Evolutionary conservation across 2,888 invertebrate species (phyloP).

Genomic region (Drosophila pseudotakahashii): DNA sequence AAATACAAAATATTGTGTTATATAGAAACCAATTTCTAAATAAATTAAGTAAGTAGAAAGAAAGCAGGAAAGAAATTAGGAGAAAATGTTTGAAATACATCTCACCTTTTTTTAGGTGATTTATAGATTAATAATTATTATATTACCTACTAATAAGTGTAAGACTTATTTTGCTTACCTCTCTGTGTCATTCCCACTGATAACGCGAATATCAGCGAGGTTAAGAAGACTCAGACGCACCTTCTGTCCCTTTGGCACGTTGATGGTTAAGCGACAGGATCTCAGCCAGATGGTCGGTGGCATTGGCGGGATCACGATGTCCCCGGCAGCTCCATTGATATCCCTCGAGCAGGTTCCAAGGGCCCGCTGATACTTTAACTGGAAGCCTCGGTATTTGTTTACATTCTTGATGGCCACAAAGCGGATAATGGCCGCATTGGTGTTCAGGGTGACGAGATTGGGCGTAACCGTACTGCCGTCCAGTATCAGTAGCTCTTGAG

Average conservation of each 20-base stretch:
- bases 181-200: neutral
- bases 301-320: constrained; percentile 30
- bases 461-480: constrained; percentile 84
- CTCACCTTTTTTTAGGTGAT: too few species aligned
- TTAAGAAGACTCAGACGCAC: constrained; percentile 87
- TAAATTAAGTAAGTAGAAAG: too few species aligned
- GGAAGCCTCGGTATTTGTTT: constrained; percentile 86
- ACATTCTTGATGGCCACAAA: constrained; percentile 85
- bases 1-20: too few species aligned
- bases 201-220: constrained; percentile 77
- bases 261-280: constrained; percentile 89
- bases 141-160: too few species aligned
- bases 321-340: constrained; percentile 87
- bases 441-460: constrained; percentile 83
- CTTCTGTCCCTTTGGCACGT: constrained; percentile 87
- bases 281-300: neutral
- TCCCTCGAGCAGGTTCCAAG: constrained; percentile 87
- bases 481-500: constrained; percentile 35
- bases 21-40: too few species aligned
- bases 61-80: too few species aligned
- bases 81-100: too few species aligned
- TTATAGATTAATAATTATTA: too few species aligned
- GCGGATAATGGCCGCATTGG: constrained; percentile 85
- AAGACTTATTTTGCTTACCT: constrained; percentile 19
- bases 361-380: constrained; percentile 86